Conservation (phyloP, 2,888 invertebrate genomes). For the Sesamia inferens region DNA sequence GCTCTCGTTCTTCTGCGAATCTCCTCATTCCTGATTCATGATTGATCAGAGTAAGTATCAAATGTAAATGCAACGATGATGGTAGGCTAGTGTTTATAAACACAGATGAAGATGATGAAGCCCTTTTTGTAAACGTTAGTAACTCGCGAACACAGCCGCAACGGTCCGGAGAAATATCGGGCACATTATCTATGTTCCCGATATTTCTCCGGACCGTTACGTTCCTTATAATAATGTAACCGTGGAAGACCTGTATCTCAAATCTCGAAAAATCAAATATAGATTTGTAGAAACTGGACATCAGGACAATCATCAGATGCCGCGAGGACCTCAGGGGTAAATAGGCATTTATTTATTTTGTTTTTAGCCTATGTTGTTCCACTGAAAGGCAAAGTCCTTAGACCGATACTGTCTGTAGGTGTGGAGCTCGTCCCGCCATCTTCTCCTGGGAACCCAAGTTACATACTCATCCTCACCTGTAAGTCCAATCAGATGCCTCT, state of each 20-base stretch:
- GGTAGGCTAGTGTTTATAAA: not conserved
- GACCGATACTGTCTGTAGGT: too few relatives aligned
- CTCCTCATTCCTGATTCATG: too few relatives aligned
- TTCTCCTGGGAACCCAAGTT: not conserved
- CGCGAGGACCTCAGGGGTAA: not conserved
- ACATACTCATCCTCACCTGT: constrained; percentile 79
- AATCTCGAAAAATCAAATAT: not conserved
- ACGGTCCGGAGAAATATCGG: not conserved
- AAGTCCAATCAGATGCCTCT: constrained; percentile 90
- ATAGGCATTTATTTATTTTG: too few relatives aligned
- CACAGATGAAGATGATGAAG: not conserved
- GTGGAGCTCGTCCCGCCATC: too few relatives aligned
- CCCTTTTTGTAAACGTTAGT: not conserved
- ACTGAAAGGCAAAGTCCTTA: too few relatives aligned
- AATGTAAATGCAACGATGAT: not conserved
- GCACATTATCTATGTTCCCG: too few relatives aligned
- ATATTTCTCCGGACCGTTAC: too few relatives aligned
- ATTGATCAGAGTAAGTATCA: too few relatives aligned
- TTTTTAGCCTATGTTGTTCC: too few relatives aligned
- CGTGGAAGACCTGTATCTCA: not conserved
- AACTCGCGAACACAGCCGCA: not conserved
- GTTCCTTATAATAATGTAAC: not conserved
- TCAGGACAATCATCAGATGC: not conserved
- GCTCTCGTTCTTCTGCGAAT: too few relatives aligned
- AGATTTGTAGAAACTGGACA: not conserved